Evolutionary conservation across 1,140 invertebrate species (phyloP).

Genomic region (Pachyrhynchus sulphureomaculatus): DNA sequence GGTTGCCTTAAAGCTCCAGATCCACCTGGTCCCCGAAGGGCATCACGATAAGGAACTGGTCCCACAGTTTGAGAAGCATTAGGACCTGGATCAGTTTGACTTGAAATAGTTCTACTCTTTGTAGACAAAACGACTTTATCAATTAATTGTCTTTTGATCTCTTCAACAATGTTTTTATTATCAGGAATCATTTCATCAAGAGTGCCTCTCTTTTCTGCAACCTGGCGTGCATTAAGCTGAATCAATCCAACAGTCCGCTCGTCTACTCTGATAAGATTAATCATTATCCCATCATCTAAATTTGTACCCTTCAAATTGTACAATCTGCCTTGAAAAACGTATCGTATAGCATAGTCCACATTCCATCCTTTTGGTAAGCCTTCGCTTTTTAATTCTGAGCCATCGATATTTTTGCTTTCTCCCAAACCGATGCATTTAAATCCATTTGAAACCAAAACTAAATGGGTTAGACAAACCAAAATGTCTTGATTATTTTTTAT

Average conservation of each 20-base stretch:
- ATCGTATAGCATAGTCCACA: constrained; percentile 64
- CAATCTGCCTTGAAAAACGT: constrained; percentile 63
- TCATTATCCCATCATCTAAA: constrained; percentile 48
- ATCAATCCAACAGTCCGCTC: constrained; percentile 46
- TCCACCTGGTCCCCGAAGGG: neutral
- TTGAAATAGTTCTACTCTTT: constrained; percentile 36
- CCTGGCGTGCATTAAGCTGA: constrained; percentile 43
- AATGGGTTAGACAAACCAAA: constrained; percentile 69
- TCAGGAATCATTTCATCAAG: constrained; percentile 55
- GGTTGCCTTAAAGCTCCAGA: neutral
- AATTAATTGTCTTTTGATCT: constrained; percentile 56
- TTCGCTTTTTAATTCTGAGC: constrained; percentile 64
- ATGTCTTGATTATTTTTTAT: constrained; percentile 69
- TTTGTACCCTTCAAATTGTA: constrained; percentile 65
- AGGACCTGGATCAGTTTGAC: constrained; percentile 35
- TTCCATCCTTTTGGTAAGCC: constrained; percentile 71
- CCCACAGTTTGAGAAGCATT: neutral
- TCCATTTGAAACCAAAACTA: constrained; percentile 68
- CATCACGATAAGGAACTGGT: neutral
- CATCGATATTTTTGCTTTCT: constrained; percentile 65
- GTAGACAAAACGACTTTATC: constrained; percentile 51
- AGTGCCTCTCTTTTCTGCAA: constrained; percentile 38
- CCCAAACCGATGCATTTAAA: constrained; percentile 72
- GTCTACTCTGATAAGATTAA: constrained; percentile 47
- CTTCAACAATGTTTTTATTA: constrained; percentile 54